Evolutionary conservation across 2,888 invertebrate genomes (phyloP).

Genomic region (Tinea semifulvella): DNA sequence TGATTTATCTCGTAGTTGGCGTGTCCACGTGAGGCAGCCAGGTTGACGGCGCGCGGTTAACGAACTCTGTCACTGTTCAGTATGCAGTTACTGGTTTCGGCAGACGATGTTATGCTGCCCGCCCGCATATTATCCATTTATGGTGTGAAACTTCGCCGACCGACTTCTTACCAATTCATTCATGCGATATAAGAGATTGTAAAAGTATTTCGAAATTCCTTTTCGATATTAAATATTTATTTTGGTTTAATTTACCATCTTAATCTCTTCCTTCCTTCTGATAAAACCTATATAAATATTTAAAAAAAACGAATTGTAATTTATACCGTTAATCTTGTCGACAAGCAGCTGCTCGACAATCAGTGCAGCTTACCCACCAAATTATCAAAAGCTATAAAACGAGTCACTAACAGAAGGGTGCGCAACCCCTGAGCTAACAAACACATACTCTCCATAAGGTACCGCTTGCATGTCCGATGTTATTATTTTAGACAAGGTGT

Average conservation of each 20-base stretch:
- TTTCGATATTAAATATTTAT: neutral
- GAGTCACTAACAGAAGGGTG: slow-evolving; percentile 57
- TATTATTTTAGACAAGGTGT: slow-evolving; percentile 49
- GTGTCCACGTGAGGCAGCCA: slow-evolving; percentile 10
- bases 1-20: slow-evolving; percentile 39
- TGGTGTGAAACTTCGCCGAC: slow-evolving; percentile 37
- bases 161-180: slow-evolving; percentile 17
- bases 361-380: slow-evolving; percentile 59
- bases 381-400: slow-evolving; percentile 66
- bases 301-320: slow-evolving; percentile 28
- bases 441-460: neutral
- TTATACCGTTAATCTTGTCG: slow-evolving; percentile 46
- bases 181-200: slow-evolving; percentile 24
- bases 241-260: neutral
- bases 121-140: slow-evolving; percentile 43
- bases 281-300: slow-evolving; percentile 10
- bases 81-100: slow-evolving; percentile 39
- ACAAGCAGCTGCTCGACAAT: slow-evolving; percentile 59
- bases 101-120: slow-evolving; percentile 34
- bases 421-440: slow-evolving; percentile 42
- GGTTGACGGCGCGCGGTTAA: slow-evolving; percentile 39
- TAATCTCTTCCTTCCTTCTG: slow-evolving; percentile 5
- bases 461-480: slow-evolving; percentile 44
- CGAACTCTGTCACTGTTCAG: slow-evolving; percentile 50
- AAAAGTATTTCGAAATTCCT: slow-evolving; percentile 8